These are phyloP conservation scores for Syrrhaptes paradoxus DNA, from an alignment of 2,113 vertebrate genomes.

Conservation along the genomic window DNA sequence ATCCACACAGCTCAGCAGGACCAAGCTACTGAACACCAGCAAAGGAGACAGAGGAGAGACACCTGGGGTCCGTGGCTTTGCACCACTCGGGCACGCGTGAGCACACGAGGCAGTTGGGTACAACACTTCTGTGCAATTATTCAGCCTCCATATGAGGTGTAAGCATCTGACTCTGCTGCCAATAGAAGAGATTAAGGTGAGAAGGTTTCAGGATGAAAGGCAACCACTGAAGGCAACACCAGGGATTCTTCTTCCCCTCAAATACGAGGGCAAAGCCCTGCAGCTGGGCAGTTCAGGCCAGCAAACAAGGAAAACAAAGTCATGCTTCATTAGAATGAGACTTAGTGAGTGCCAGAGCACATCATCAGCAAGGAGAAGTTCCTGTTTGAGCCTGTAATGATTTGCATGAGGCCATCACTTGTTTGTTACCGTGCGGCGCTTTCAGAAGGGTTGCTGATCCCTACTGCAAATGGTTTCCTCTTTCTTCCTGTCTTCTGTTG, in stretches of 20 bases:
- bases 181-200: constrained; percentile 50
- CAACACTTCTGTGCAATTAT: constrained; percentile 70
- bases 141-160: constrained; percentile 61
- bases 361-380: background rate
- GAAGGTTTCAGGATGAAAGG: background rate
- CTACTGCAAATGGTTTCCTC: background rate
- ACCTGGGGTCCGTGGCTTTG: background rate
- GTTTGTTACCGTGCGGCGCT: background rate
- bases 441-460: background rate
- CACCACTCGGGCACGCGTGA: background rate
- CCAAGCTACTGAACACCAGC: background rate
- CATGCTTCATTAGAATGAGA: background rate
- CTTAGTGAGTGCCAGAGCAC: background rate
- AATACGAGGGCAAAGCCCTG: background rate
- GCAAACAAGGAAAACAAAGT: background rate
- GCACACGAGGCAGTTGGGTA: background rate
- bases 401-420: background rate
- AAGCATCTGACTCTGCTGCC: constrained; percentile 73
- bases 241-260: background rate
- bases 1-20: background rate
- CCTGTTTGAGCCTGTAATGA: background rate
- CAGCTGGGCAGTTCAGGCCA: background rate
- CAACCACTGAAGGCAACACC: background rate
- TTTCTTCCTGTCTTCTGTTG: background rate
- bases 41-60: background rate